A percentile compares a stretch with the other conserved stretches of the same genome.
These are phyloP conservation scores for Pecten maximus DNA, from an alignment of 2,888 invertebrate species.

Conservation along the genomic window DNA sequence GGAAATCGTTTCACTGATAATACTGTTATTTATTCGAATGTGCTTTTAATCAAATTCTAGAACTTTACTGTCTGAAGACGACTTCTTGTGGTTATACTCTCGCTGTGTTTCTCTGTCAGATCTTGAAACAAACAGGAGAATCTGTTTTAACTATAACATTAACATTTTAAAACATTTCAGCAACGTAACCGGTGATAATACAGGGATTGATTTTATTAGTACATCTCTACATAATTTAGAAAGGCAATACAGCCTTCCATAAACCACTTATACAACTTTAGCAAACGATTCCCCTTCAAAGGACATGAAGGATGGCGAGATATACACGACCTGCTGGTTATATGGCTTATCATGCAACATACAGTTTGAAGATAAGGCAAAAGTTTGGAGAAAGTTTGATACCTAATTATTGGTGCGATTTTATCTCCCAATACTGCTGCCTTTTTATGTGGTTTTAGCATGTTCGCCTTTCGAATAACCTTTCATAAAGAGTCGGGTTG, in stretches of 20 bases:
- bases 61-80: neutral
- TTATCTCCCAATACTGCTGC: neutral
- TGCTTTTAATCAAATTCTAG: neutral
- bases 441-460: conserved; percentile 4
- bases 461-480: conserved; percentile 14
- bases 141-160: neutral
- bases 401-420: conserved; percentile 25
- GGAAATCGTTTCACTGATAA: neutral
- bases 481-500: neutral
- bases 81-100: neutral
- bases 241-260: neutral
- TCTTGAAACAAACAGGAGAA: neutral
- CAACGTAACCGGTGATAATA: neutral
- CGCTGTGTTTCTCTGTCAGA: neutral
- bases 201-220: neutral
- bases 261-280: neutral
- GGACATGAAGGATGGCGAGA: neutral
- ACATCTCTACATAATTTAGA: neutral
- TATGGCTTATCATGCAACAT: conserved; percentile 9
- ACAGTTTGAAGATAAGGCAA: conserved; percentile 17
- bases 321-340: neutral
- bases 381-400: conserved; percentile 33
- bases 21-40: neutral
- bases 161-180: neutral
- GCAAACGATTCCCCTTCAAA: neutral